Evolutionary conservation across 2,113 vertebrate genomes (phyloP).

Genomic region (Raphicerus campestris): DNA sequence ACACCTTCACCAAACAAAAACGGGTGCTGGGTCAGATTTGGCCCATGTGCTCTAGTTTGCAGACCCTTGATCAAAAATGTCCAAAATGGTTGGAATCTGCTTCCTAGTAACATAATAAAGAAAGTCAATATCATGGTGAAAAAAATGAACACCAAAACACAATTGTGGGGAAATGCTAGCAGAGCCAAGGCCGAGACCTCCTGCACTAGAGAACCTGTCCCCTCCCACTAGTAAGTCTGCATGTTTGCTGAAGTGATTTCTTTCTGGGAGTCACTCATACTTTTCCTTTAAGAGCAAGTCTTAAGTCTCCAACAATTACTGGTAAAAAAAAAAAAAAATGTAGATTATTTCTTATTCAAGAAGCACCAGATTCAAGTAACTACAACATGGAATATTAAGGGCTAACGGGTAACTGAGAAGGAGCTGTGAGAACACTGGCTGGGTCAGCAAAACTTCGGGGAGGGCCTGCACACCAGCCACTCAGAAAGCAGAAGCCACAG

Average conservation of each 20-base stretch:
- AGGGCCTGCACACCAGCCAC: background rate
- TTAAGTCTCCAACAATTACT: background rate
- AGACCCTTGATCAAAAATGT: background rate
- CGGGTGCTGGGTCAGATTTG: background rate
- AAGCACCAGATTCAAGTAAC: background rate
- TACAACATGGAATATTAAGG: background rate
- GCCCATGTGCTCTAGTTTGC: background rate
- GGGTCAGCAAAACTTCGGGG: background rate
- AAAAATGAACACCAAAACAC: background rate
- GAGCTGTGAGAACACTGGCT: background rate
- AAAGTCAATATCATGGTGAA: background rate
- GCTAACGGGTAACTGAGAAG: background rate
- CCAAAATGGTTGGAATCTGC: background rate
- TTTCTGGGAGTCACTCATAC: background rate
- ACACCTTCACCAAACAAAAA: slow-evolving; percentile 16
- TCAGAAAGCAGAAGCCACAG: background rate
- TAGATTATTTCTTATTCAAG: background rate
- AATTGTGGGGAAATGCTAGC: background rate
- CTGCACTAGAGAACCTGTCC: background rate
- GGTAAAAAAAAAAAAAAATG: background rate
- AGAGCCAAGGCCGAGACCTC: background rate
- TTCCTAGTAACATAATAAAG: background rate
- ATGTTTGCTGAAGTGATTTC: background rate
- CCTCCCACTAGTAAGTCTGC: background rate
- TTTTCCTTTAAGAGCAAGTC: background rate